Percentiles rank a stretch among this genome's conserved stretches.
phyloP scores from a whole-genome alignment of 1,140 invertebrate species.

The Diprion similis region DNA sequence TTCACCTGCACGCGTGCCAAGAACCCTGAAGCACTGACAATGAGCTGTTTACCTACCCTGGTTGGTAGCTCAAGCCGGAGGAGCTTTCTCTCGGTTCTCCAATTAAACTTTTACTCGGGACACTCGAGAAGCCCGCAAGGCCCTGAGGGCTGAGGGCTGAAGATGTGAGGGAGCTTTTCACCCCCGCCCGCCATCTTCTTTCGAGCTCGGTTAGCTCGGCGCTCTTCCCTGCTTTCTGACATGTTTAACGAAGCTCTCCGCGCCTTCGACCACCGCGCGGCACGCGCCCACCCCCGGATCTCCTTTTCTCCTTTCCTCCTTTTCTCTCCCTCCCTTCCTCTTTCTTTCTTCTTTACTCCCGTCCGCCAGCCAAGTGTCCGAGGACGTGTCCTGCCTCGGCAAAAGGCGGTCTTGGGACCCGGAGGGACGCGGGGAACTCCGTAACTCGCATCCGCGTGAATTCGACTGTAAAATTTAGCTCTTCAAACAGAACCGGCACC shows the following conservation, averaged over 20 bases:
- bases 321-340: conserved; percentile 8
- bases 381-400: conserved; percentile 1
- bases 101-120: not conserved
- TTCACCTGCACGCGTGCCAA: not conserved
- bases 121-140: not conserved
- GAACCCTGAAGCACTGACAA: not conserved
- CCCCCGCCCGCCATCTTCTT: too few species aligned
- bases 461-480: conserved; percentile 61
- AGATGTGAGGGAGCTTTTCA: too few species aligned
- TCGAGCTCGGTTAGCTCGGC: too few species aligned
- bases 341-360: not conserved
- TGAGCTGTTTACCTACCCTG: not conserved
- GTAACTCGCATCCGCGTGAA: conserved; percentile 51
- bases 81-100: not conserved
- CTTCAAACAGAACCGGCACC: conserved; percentile 57
- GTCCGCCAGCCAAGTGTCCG: not conserved
- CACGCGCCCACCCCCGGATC: conserved; percentile 3
- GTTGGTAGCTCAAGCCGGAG: not conserved
- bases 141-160: not conserved
- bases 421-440: not conserved
- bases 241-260: too few species aligned
- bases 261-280: not conserved
- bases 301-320: conserved; percentile 12
- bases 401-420: not conserved
- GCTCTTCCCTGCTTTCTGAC: too few species aligned